Base-by-base conservation (phyloP, 92 coral and sea anemone genomes). In the Desmophyllum pertusum region DNA sequence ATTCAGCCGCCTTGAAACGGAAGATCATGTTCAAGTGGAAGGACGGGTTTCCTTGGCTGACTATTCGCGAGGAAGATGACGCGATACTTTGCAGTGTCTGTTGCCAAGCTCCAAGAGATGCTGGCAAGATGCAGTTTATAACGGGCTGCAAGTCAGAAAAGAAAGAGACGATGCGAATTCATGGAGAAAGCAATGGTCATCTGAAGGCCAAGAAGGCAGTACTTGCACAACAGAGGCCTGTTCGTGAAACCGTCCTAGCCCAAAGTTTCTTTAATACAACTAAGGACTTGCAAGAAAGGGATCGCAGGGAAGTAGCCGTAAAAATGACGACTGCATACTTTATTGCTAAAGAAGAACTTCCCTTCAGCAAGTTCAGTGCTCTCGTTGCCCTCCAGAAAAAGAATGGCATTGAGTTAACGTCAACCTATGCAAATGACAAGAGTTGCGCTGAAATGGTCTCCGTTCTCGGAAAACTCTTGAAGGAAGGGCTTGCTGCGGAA, bases 21-120 rank as follows among this genome's bases (percentile, higher is more conserved):
- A 65, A 66, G 48, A 29, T 65, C 13, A 3, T 17, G 15, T 36
- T 11, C 19, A 79, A 79, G 14, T 65, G 75, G 84, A 86, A 79
- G 35, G 85, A 80, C 33, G 85, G 80, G 83, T 86, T 79, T 66
- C 89, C 85, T 30, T 78, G 78, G 84, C 73, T 69, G 45, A 55
- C 14, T 30, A 64, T 85, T 78, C 59, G 35, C 9, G 55, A 66
- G 55, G 85, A 86, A 66, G 61, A 85, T 27, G 57, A 86, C 42
- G 52, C 75, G 13, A 36, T 86, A 10, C 30, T 86, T 17, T 79
- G 89, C 75, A 86, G 67, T 71, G 76, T 86, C 33, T 79, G 89
- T 70, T 66, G 76, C 29, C 14, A 57, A n/a, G 75, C 72, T 11
- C 84, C 89, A 70, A 30, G 61, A 38, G 68, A 17, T 59, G 82